Conservation (phyloP, 2,888 invertebrate genomes). For the Drosophila diplacantha region DNA sequence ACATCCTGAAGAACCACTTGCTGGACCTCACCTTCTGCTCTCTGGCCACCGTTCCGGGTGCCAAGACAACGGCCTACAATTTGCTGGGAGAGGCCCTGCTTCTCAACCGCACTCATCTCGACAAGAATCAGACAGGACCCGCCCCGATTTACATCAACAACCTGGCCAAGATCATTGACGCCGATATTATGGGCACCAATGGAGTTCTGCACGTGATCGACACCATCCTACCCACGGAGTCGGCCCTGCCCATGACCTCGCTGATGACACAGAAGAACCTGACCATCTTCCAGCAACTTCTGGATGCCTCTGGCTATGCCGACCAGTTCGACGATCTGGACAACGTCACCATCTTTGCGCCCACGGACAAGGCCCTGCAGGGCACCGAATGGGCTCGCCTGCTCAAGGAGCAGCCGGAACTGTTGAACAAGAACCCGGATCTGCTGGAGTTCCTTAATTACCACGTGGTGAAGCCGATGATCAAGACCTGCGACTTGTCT, state of each 20-base stretch:
- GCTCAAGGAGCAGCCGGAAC: conserved; percentile 75
- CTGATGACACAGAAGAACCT: conserved; percentile 81
- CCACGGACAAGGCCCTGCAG: conserved; percentile 82
- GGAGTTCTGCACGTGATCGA: conserved; percentile 86
- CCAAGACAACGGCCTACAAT: conserved; percentile 76
- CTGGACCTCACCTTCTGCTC: conserved; percentile 84
- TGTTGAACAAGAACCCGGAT: conserved; percentile 76
- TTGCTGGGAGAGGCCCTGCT: conserved; percentile 75
- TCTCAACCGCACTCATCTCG: conserved; percentile 77
- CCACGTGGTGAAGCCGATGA: conserved; percentile 81
- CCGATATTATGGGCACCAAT: conserved; percentile 84
- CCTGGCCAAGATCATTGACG: conserved; percentile 80
- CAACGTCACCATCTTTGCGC: conserved; percentile 83
- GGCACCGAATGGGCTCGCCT: conserved; percentile 75
- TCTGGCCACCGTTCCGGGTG: conserved; percentile 79
- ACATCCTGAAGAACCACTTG: conserved; percentile 83
- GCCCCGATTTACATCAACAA: conserved; percentile 79
- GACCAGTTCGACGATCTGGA: conserved; percentile 80
- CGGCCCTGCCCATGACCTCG: conserved; percentile 76
- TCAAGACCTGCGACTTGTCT: conserved; percentile 80
- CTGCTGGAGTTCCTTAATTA: conserved; percentile 81
- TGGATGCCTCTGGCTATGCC: conserved; percentile 80
- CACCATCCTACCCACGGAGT: conserved; percentile 82
- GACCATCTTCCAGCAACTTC: conserved; percentile 80
- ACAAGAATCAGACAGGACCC: conserved; percentile 78